These are phyloP conservation scores for Nannoperca australis DNA, from an alignment of 2,797 vertebrate species.

Conservation along the genomic window DNA sequence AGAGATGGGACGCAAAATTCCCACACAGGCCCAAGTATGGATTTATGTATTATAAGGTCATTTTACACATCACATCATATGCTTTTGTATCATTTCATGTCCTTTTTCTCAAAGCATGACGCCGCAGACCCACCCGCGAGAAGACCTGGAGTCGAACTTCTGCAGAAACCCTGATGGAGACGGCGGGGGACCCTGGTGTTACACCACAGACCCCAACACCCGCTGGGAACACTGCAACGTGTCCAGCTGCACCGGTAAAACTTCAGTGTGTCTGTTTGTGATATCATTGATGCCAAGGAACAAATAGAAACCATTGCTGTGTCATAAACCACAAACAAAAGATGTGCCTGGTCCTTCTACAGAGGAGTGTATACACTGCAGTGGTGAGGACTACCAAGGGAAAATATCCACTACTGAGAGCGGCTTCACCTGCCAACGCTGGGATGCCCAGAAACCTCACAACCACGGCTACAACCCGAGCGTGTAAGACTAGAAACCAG, in stretches of 20 bases:
- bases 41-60: background rate
- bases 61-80: background rate
- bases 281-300: background rate
- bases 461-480: slow-evolving; percentile 91
- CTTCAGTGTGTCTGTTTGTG: background rate
- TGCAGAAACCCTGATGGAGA: slow-evolving; percentile 94
- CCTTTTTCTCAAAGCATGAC: slow-evolving; percentile 78
- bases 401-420: slow-evolving; percentile 86
- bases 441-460: slow-evolving; percentile 92
- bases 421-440: slow-evolving; percentile 90
- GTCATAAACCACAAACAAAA: background rate
- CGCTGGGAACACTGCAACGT: slow-evolving; percentile 91
- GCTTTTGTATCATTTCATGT: background rate
- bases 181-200: slow-evolving; percentile 92
- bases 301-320: background rate
- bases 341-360: slow-evolving; percentile 15
- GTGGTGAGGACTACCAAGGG: slow-evolving; percentile 92
- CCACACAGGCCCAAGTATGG: slow-evolving; percentile 93
- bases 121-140: slow-evolving; percentile 76
- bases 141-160: slow-evolving; percentile 91
- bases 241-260: slow-evolving; percentile 90
- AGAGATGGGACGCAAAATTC: slow-evolving; percentile 83
- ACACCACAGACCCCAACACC: slow-evolving; percentile 85
- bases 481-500: slow-evolving; percentile 82
- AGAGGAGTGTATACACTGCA: slow-evolving; percentile 96